phyloP scores from a whole-genome alignment of 2,888 invertebrate species.

The Hololepta plana region DNA sequence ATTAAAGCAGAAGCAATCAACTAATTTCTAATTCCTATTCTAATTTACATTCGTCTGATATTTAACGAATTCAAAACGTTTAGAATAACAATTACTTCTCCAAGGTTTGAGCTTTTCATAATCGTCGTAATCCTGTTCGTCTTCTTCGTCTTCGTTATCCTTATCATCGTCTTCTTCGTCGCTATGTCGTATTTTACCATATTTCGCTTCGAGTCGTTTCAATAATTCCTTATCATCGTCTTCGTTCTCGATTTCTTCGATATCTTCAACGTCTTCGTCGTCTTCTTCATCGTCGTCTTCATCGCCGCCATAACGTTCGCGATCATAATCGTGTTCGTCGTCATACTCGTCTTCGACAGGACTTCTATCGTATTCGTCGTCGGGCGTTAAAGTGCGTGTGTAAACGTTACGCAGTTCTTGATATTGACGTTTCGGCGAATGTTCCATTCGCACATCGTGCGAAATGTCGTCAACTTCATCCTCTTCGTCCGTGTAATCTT shows the following conservation, averaged over 20 bases:
- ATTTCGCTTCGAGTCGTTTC: constrained; percentile 16
- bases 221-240: constrained; percentile 17
- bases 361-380: constrained; percentile 11
- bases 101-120: constrained; percentile 20
- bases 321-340: constrained; percentile 8
- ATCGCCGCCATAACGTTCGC: constrained; percentile 9
- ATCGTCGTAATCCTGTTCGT: constrained; percentile 17
- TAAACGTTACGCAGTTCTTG: constrained; percentile 23
- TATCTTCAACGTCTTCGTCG: constrained; percentile 15
- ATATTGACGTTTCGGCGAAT: constrained; percentile 14
- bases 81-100: constrained; percentile 29
- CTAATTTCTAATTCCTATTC: too few species aligned
- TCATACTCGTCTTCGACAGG: constrained; percentile 7
- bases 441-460: constrained; percentile 13
- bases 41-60: too few species aligned
- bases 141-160: constrained; percentile 31
- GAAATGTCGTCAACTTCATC: constrained; percentile 25
- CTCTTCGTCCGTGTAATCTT: constrained; percentile 12
- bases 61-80: too few species aligned
- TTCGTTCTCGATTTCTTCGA: constrained; percentile 32
- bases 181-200: constrained; percentile 21
- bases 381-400: constrained; percentile 19
- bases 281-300: constrained; percentile 24
- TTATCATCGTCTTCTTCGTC: constrained; percentile 28
- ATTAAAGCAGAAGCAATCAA: too few species aligned